Percentiles rank a stretch among this genome's conserved stretches.
Conservation (phyloP, 64 coral and sea anemone species). For the Anthopleura sola region DNA sequence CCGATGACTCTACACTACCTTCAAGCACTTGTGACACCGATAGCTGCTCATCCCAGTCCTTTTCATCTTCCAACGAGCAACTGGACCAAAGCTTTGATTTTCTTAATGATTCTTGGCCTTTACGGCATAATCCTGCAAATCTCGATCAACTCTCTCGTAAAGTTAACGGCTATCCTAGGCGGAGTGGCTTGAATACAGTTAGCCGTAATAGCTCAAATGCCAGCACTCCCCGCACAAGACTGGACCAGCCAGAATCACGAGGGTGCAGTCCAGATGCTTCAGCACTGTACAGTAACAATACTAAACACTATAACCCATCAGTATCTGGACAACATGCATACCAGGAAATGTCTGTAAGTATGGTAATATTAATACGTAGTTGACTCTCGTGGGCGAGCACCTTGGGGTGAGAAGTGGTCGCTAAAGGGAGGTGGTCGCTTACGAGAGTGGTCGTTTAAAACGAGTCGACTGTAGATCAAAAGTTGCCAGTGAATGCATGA, state of each 20-base stretch:
- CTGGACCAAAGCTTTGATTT: neutral
- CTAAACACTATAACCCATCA: constrained; percentile 50
- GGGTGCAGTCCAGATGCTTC: constrained; percentile 30
- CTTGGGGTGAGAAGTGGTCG: too few relatives aligned
- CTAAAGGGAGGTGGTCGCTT: too few relatives aligned
- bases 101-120: neutral
- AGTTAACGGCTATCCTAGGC: neutral
- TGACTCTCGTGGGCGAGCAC: too few relatives aligned
- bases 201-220: neutral
- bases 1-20: neutral
- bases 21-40: neutral
- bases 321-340: constrained; percentile 31
- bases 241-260: neutral
- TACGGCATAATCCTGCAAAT: neutral
- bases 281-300: constrained; percentile 29
- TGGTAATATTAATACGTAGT: neutral
- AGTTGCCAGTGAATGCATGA: too few relatives aligned
- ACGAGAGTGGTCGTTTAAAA: too few relatives aligned
- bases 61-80: neutral
- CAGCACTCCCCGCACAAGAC: neutral
- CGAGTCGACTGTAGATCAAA: too few relatives aligned
- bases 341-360: neutral
- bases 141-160: neutral
- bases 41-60: neutral
- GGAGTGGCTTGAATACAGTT: neutral